Evolutionary conservation across 2,113 vertebrate species (phyloP), one percentile per base, ranked within the genome.

Genomic region (Dasyprocta punctata): DNA sequence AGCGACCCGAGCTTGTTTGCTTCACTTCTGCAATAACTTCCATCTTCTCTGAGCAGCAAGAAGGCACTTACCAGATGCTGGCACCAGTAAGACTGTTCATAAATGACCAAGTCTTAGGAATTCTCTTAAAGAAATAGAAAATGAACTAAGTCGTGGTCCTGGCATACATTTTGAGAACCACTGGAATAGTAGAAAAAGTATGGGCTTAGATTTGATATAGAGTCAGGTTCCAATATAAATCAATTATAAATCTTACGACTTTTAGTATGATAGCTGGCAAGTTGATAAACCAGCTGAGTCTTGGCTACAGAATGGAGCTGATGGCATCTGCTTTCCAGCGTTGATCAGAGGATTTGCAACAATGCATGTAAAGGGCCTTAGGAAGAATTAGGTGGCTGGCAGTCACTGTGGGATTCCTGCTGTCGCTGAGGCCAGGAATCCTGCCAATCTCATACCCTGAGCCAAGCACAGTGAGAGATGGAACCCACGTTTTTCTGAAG

Each of bases 361-460:
- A 28, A 52, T 36, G 17, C 56, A 58, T n/a, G 0, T 16, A 47
- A 54, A 58, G 33, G 28, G 17, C 7, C 73, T 82, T 56, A 22
- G 9, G 20, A 61, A 44, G 24, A 54, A 61, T 41, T n/a, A 61
- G 2, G 17, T 0, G 38, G 63, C 63, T 49, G 47, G n/a, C 16
- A 10, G 30, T 28, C n/a, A 17, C 0, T 2, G 20, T 19, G 85
- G 3, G 41, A 7, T 19, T 8, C 26, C 49, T 17, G 10, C n/a
- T 54, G 7, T 30, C 52, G 44, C n/a, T 1, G 6, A 65, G 38
- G 10, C 2, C 3, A 6, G 52, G 5, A 5, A 8, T 69, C 47
- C 69, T 12, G 11, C 19, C 75, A 41, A 28, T 1, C 0, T n/a
- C 58, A 3, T 17, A 17, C 26, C 26, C 13, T 61, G 30, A 54